phyloP scores from a whole-genome alignment of 1,140 invertebrate species.

The Drosophila novamexicana region DNA sequence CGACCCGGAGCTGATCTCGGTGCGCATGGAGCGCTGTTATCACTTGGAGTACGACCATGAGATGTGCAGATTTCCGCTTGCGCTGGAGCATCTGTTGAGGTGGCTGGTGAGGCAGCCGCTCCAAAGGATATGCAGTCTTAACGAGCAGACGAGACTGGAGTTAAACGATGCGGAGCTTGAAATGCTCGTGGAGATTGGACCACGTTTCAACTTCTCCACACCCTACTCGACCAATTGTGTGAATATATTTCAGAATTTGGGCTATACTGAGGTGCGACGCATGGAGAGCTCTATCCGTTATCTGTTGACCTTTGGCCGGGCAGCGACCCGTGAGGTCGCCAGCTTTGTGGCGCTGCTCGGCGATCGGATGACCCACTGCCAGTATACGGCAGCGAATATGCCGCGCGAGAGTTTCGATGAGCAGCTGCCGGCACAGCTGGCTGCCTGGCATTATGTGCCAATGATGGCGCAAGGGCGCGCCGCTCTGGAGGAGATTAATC shows the following conservation, averaged over 20 bases:
- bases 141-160: constrained; percentile 83
- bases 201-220: constrained; percentile 95
- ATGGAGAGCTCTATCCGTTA: constrained; percentile 94
- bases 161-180: constrained; percentile 2
- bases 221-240: constrained; percentile 97
- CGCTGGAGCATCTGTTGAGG: constrained; percentile 87
- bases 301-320: constrained; percentile 86
- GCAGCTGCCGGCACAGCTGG: constrained; percentile 86
- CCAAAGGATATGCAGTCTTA: constrained; percentile 86
- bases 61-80: constrained; percentile 78
- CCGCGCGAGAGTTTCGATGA: constrained; percentile 89
- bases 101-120: constrained; percentile 89
- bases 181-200: constrained; percentile 89
- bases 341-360: constrained; percentile 88
- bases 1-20: constrained; percentile 36
- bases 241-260: constrained; percentile 94
- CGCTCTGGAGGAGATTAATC: constrained; percentile 93
- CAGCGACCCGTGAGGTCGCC: constrained; percentile 80
- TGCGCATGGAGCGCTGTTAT: constrained; percentile 92
- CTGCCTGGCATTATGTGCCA: constrained; percentile 93
- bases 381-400: constrained; percentile 89
- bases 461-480: constrained; percentile 90
- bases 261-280: constrained; percentile 89
- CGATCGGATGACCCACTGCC: constrained; percentile 92
- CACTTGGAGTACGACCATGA: constrained; percentile 88